Percentiles rank a stretch among this genome's conserved stretches.
Conservation (phyloP, 2,888 invertebrate species). For the Drosophila prostipennis region DNA sequence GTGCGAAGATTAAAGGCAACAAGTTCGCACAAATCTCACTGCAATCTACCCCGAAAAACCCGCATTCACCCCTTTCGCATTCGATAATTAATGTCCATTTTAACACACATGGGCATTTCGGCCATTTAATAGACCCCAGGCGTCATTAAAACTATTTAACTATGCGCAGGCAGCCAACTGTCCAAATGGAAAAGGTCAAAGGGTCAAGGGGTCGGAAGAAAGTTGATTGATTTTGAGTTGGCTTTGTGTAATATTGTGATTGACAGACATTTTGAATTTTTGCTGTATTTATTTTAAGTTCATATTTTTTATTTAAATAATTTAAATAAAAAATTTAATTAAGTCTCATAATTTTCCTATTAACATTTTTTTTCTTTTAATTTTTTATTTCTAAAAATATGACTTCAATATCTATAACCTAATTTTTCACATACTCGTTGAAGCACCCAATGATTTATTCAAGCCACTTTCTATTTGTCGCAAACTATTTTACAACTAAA, state of each 20-base stretch:
- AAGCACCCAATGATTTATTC: too few species aligned
- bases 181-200: conserved; percentile 21
- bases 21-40: conserved; percentile 29
- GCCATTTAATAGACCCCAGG: conserved; percentile 25
- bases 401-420: too few species aligned
- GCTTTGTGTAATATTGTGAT: too few species aligned
- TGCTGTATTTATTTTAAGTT: too few species aligned
- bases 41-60: neutral
- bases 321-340: neutral
- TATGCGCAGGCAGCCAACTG: conserved; percentile 13
- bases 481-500: too few species aligned
- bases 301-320: neutral
- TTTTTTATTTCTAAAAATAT: too few species aligned
- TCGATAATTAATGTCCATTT: conserved; percentile 43
- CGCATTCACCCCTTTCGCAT: too few species aligned
- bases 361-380: neutral
- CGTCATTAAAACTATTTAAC: conserved; percentile 48
- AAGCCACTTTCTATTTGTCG: too few species aligned
- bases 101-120: conserved; percentile 42
- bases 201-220: conserved; percentile 7
- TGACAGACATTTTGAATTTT: too few species aligned
- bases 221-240: neutral
- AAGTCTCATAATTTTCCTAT: neutral
- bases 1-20: conserved; percentile 50
- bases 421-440: too few species aligned